Evolutionary conservation across 2,888 invertebrate species (phyloP), one percentile per base, ranked within the genome.

Genomic region (Hirudinaria manillensis): DNA sequence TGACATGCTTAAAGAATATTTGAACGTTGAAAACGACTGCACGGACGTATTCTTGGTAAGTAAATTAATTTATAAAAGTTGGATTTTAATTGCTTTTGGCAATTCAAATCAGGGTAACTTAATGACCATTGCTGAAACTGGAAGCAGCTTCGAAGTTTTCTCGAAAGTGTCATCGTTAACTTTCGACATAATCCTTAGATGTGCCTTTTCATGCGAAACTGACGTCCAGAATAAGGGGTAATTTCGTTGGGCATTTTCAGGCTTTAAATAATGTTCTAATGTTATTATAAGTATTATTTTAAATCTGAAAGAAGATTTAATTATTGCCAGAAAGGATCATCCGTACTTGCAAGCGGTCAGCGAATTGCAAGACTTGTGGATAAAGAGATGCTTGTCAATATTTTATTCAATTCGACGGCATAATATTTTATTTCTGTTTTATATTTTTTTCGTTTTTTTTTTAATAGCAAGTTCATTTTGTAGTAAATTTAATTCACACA

Each of bases 161-260:
- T 56, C 72, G 24, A 56, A 72, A 16, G 66, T 77, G 3, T 79
- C 80, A 66, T 77, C 80, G 68, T 80, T 78, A 67, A 82, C 82
- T 0, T 77, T 82, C 21, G 82, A 83, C 73, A 80, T 81, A 32
- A 80, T 83, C 19, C 78, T 83, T 2, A 78, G 79, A 67, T 83
- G 82, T 79, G 81, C 82, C n/a, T 81, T 82, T 77, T 82, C 82
- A 16, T 81, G 80, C 74, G 79, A 81, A 34, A 78, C 78, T 36
- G 78, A 81, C 65, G 79, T 82, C 7, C 82, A 83, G 75, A 73
- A 76, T n/a, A 70, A 65, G 27, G 80, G 80, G 81, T 81, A 71
- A 32, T 72, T 71, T 55, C 29, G 29, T 55, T 32, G 56, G 21
- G 24, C 19, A 72, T 51, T 61, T 45, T 16, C 16, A 16, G 16